A percentile compares a stretch with the other conserved stretches of the same genome.
phyloP scores from a whole-genome alignment of 2,797 vertebrate species.

The Sylvilagus floridanus region DNA sequence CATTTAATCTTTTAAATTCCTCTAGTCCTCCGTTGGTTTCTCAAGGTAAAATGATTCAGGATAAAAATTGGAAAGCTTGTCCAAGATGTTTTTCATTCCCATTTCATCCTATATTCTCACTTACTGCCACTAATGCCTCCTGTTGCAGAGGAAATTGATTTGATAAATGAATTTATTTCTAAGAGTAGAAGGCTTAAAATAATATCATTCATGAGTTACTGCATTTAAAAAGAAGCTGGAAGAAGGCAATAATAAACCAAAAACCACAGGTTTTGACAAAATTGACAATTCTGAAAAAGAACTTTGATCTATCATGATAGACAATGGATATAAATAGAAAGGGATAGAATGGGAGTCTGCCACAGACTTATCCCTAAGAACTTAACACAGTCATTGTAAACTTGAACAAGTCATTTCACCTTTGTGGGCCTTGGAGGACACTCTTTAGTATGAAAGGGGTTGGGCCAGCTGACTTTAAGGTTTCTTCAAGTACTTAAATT shows the following conservation, averaged over 20 bases:
- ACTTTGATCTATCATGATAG: background rate
- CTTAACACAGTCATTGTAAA: background rate
- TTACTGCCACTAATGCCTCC: background rate
- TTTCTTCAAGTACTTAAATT: background rate
- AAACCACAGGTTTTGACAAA: background rate
- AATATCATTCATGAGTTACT: background rate
- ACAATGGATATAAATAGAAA: background rate
- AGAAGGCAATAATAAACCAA: background rate
- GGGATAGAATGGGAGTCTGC: background rate
- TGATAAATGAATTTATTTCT: slow-evolving; percentile 13
- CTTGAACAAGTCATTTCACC: background rate
- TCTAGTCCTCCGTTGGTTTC: slow-evolving; percentile 28
- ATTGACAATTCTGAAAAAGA: background rate
- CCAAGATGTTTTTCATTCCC: background rate
- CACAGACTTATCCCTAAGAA: background rate
- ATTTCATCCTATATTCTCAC: background rate
- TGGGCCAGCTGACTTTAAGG: background rate
- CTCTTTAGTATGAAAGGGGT: background rate
- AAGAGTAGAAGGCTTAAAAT: background rate
- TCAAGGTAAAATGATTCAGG: background rate
- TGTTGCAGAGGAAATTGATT: background rate
- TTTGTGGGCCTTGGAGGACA: background rate
- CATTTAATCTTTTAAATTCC: background rate
- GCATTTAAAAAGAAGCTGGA: background rate
- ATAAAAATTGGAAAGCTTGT: slow-evolving; percentile 1